Evolutionary conservation across 1,140 invertebrate genomes (phyloP).

Genomic region (Melitaea cinxia): DNA sequence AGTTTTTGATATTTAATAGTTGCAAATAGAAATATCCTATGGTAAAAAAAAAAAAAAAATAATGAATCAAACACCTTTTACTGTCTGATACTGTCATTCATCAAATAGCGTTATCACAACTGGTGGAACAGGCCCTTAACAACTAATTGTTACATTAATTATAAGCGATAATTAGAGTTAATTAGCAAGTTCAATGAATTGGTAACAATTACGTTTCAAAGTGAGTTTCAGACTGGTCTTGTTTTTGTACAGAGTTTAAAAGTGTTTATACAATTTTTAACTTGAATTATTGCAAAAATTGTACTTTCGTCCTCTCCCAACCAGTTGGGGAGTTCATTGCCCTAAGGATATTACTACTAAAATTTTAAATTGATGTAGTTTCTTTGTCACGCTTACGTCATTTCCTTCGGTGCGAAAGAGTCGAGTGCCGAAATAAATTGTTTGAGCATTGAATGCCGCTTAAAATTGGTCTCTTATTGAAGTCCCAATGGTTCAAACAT

Average conservation of each 20-base stretch:
- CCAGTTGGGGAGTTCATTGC: slow-evolving; percentile 73
- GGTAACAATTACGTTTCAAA: neutral
- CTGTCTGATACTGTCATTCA: no score
- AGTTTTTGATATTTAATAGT: no score
- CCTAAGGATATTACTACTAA: slow-evolving; percentile 61
- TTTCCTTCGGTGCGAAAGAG: slow-evolving; percentile 42
- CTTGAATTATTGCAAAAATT: slow-evolving; percentile 71
- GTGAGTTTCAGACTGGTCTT: neutral
- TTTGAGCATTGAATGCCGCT: slow-evolving; percentile 53
- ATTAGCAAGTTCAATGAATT: neutral
- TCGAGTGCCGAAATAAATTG: slow-evolving; percentile 47
- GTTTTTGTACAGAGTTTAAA: slow-evolving; percentile 4
- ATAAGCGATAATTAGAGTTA: no score
- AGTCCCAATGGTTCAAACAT: slow-evolving; percentile 63
- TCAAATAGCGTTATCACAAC: no score
- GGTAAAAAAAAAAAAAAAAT: no score
- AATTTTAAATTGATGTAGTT: slow-evolving; percentile 69
- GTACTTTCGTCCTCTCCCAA: slow-evolving; percentile 78
- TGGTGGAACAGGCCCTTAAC: no score
- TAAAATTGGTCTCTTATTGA: slow-evolving; percentile 63
- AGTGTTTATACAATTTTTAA: slow-evolving; percentile 40
- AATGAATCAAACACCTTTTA: no score
- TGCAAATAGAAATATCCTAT: no score
- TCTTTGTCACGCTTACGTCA: slow-evolving; percentile 53
- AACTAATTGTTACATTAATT: no score